A percentile compares a stretch with the other conserved stretches of the same genome.
These are phyloP conservation scores for Oscheius sp. DNA, from an alignment of 2,888 invertebrate genomes.

Conservation along the genomic window DNA sequence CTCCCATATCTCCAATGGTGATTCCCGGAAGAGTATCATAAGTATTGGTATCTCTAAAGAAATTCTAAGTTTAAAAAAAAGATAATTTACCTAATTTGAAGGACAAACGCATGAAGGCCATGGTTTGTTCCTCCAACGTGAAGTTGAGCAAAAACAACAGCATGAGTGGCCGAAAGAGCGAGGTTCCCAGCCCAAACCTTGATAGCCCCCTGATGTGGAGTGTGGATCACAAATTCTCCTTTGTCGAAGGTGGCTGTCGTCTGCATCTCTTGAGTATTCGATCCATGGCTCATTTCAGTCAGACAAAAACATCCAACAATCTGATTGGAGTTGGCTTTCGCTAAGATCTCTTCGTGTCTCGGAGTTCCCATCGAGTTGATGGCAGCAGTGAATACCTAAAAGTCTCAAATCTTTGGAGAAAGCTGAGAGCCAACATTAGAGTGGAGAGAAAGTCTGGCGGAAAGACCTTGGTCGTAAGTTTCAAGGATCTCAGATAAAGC, in stretches of 20 bases:
- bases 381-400: slow-evolving; percentile 71
- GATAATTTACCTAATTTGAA: slow-evolving; percentile 76
- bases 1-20: slow-evolving; percentile 88
- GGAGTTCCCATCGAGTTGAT: slow-evolving; percentile 71
- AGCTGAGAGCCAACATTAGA: slow-evolving; percentile 30
- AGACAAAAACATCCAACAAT: slow-evolving; percentile 84
- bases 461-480: slow-evolving; percentile 54
- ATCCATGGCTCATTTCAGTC: slow-evolving; percentile 90
- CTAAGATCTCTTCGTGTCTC: slow-evolving; percentile 68
- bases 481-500: slow-evolving; percentile 47
- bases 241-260: slow-evolving; percentile 46
- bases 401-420: slow-evolving; percentile 23
- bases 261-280: slow-evolving; percentile 77
- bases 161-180: slow-evolving; percentile 80
- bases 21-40: slow-evolving; percentile 77
- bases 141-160: slow-evolving; percentile 86
- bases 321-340: slow-evolving; percentile 70
- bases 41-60: slow-evolving; percentile 34
- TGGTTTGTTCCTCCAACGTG: slow-evolving; percentile 74
- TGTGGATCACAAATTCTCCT: slow-evolving; percentile 79
- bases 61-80: background rate
- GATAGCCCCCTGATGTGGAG: slow-evolving; percentile 82
- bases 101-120: slow-evolving; percentile 88
- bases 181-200: slow-evolving; percentile 89
- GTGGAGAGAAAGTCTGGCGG: slow-evolving; percentile 48